Conservation (phyloP, 2,113 vertebrate genomes). For the Chloebia gouldiae region DNA sequence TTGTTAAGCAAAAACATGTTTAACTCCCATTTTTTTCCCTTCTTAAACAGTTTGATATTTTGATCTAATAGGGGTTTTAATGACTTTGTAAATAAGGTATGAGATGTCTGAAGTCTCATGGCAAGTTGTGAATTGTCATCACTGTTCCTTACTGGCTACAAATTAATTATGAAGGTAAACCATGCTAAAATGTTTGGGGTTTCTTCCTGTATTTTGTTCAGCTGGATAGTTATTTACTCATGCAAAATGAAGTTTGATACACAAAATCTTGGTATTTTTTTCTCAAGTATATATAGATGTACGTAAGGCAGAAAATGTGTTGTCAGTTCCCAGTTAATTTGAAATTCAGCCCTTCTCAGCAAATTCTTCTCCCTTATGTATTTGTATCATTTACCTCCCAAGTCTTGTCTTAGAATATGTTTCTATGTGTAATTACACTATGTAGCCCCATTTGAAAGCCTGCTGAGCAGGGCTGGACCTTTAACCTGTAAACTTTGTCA, state of each 20-base stretch:
- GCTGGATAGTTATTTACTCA: background rate
- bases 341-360: background rate
- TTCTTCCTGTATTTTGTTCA: background rate
- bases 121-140: background rate
- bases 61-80: background rate
- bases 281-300: background rate
- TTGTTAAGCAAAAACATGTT: background rate
- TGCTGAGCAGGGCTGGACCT: conserved; percentile 3
- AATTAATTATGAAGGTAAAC: background rate
- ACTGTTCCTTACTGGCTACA: background rate
- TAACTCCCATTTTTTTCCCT: background rate
- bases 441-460: background rate
- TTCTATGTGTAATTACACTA: background rate
- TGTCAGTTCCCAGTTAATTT: background rate
- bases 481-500: background rate
- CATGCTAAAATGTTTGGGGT: background rate
- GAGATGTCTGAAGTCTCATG: background rate
- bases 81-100: background rate
- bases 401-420: background rate
- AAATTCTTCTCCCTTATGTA: background rate
- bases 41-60: background rate
- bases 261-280: background rate
- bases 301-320: background rate
- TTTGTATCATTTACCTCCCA: background rate
- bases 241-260: background rate